Evolutionary conservation across 2,797 vertebrate genomes (phyloP).

Genomic region (Enteromius unitaeniatus): DNA sequence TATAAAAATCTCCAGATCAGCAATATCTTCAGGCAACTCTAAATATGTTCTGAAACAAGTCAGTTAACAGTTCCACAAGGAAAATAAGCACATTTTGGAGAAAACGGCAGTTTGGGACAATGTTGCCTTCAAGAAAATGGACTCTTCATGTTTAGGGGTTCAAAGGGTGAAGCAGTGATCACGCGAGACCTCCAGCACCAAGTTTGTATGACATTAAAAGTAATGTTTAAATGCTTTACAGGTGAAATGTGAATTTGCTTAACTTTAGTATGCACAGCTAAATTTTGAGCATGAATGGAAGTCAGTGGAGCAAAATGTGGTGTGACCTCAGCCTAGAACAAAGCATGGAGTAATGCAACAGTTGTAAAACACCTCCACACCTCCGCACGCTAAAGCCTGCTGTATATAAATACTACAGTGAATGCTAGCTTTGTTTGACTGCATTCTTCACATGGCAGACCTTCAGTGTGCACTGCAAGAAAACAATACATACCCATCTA

Average conservation of each 20-base stretch:
- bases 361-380: neutral
- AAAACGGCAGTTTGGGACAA: neutral
- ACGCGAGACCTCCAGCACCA: neutral
- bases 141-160: neutral
- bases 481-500: neutral
- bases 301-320: neutral
- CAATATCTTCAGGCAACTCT: neutral
- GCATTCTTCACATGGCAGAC: constrained; percentile 39
- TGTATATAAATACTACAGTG: constrained; percentile 33
- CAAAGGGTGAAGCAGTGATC: neutral
- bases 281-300: constrained; percentile 7
- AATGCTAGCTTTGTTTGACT: constrained; percentile 47
- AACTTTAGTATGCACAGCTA: neutral
- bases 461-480: constrained; percentile 12
- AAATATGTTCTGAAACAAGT: neutral
- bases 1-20: neutral
- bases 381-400: neutral
- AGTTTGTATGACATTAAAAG: neutral
- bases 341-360: constrained; percentile 3
- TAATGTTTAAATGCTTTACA: neutral
- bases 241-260: neutral
- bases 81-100: neutral
- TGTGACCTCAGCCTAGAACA: neutral
- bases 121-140: neutral
- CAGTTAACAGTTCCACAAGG: neutral